phyloP scores from a whole-genome alignment of 1,140 invertebrate species.

The Argopecten irradians region DNA sequence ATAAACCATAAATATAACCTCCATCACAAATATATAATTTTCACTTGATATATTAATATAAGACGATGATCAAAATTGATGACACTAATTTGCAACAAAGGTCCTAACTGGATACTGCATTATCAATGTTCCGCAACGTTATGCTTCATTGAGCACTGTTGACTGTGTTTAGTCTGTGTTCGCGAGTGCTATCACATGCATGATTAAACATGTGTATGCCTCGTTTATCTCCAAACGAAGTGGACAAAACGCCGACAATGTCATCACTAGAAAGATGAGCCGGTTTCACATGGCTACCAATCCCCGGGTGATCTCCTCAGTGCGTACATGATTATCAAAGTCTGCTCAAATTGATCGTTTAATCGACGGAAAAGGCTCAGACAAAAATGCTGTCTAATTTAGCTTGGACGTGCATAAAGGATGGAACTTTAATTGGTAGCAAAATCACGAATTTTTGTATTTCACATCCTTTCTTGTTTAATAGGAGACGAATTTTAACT shows the following conservation, averaged over 20 bases:
- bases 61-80: too few species aligned
- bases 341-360: not conserved
- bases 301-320: not conserved
- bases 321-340: not conserved
- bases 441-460: too few species aligned
- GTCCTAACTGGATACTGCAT: not conserved
- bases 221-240: not conserved
- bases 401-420: not conserved
- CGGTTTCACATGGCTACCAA: not conserved
- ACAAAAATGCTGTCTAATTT: not conserved
- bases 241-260: not conserved
- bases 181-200: not conserved
- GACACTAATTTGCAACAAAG: not conserved
- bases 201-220: not conserved
- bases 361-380: not conserved
- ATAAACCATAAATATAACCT: too few species aligned
- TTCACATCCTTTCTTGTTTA: too few species aligned
- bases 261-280: not conserved
- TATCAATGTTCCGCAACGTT: not conserved
- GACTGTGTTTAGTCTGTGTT: not conserved
- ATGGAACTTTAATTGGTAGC: not conserved
- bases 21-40: too few species aligned
- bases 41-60: too few species aligned
- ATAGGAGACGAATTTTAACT: too few species aligned
- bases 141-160: not conserved